Percentiles rank a stretch among this genome's conserved stretches.
These are phyloP conservation scores for Morone chrysops DNA, from an alignment of 2,113 vertebrate genomes.

Conservation along the genomic window DNA sequence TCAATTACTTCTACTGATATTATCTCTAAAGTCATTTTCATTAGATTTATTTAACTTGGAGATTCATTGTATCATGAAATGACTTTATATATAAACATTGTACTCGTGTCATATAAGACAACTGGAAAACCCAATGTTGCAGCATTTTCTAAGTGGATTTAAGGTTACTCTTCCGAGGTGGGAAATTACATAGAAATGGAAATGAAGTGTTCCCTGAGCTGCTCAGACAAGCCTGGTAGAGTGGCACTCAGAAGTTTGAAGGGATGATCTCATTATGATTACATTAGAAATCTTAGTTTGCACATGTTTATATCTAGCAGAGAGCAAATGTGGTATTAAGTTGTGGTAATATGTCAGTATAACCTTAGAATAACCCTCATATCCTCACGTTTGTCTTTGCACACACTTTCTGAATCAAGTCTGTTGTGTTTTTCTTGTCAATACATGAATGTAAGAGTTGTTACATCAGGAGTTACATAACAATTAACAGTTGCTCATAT, in stretches of 20 bases:
- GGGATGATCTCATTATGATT: background rate
- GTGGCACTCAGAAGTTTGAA: background rate
- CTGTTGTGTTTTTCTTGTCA: constrained; percentile 4
- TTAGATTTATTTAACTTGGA: background rate
- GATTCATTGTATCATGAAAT: background rate
- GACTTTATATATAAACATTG: background rate
- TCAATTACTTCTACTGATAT: background rate
- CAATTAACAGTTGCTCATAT: background rate
- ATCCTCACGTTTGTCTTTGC: background rate
- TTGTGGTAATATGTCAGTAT: background rate
- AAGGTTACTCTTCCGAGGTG: background rate
- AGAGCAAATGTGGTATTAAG: background rate
- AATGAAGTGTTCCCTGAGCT: constrained; percentile 7
- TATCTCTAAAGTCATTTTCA: background rate
- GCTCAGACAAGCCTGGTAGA: constrained; percentile 21
- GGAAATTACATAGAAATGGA: background rate
- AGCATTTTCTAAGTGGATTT: background rate
- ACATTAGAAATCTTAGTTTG: background rate
- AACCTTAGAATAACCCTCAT: background rate
- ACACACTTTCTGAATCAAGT: background rate
- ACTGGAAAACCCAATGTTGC: background rate
- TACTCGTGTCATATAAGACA: background rate
- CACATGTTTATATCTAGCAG: background rate
- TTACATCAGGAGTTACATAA: background rate
- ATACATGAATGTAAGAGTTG: background rate